These are phyloP conservation scores for Oncorhynchus keta DNA, from an alignment of 2,113 vertebrate species.

Conservation along the genomic window DNA sequence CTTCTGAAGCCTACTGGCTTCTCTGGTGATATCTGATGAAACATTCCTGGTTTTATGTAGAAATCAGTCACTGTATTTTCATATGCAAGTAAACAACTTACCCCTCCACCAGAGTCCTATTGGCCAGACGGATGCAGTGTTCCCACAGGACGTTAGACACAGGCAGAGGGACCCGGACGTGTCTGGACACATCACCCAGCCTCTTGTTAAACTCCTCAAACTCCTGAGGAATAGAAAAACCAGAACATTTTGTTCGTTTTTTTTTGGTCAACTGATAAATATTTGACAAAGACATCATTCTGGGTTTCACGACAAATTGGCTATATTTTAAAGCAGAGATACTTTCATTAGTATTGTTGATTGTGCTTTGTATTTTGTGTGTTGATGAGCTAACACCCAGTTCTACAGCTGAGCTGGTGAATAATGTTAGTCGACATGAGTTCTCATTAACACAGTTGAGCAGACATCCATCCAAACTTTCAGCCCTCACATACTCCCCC, in stretches of 20 bases:
- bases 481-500: neutral
- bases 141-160: conserved; percentile 99
- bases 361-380: too few relatives aligned
- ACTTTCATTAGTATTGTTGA: neutral
- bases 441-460: too few relatives aligned
- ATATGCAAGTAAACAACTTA: conserved; percentile 59
- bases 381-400: too few relatives aligned
- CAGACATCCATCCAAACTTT: neutral
- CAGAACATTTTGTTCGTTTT: neutral
- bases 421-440: too few relatives aligned
- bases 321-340: neutral
- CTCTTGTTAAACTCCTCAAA: conserved; percentile 93
- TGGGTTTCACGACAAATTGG: too few relatives aligned
- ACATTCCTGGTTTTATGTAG: too few relatives aligned
- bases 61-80: too few relatives aligned
- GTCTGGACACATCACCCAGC: conserved; percentile 87
- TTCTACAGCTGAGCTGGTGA: too few relatives aligned
- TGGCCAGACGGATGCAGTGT: conserved; percentile 96
- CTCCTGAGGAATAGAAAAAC: conserved; percentile 75
- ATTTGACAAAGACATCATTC: too few relatives aligned
- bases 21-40: conserved; percentile 57
- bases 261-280: too few relatives aligned
- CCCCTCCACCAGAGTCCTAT: conserved; percentile 97
- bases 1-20: conserved; percentile 78
- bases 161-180: conserved; percentile 89